Conservation (phyloP, 53 echinoderm and acorn worm species). For the Holothuria scabra region DNA sequence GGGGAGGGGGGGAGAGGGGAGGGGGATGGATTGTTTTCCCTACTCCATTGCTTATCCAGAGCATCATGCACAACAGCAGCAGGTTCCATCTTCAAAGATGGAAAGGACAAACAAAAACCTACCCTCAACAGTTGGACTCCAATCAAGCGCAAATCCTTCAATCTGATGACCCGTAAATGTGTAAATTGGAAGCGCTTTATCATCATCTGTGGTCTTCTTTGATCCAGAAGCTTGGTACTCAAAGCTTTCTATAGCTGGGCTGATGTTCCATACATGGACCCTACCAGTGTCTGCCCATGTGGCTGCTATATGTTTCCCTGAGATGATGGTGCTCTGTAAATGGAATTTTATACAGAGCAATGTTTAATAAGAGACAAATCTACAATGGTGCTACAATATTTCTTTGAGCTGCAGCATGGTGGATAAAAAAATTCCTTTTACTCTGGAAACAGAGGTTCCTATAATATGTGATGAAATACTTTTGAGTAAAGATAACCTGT, state of each 20-base stretch:
- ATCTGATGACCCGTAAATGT: slow-evolving; percentile 90
- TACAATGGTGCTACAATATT: too few species aligned
- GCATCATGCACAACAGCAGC: too few species aligned
- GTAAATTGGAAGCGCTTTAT: slow-evolving; percentile 67
- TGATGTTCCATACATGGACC: slow-evolving; percentile 90
- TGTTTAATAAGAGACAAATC: too few species aligned
- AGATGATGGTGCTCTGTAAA: slow-evolving; percentile 68
- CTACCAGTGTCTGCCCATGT: slow-evolving; percentile 87
- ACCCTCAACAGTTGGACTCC: slow-evolving; percentile 90
- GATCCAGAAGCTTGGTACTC: slow-evolving; percentile 72
- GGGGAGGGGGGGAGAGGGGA: too few species aligned
- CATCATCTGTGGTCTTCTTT: slow-evolving; percentile 69
- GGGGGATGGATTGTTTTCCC: too few species aligned
- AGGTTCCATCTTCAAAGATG: background rate
- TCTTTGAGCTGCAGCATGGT: too few species aligned
- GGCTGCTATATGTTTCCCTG: slow-evolving; percentile 81
- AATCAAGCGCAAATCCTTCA: slow-evolving; percentile 94
- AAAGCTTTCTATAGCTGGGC: slow-evolving; percentile 66
- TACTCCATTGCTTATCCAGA: too few species aligned
- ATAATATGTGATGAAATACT: too few species aligned
- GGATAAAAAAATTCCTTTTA: too few species aligned
- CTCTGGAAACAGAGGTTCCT: too few species aligned
- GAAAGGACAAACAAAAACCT: background rate
- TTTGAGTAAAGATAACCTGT: too few species aligned
- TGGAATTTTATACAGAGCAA: background rate